Percentiles rank a stretch among this genome's conserved stretches.
Conservation (phyloP, 2,888 invertebrate genomes). For the Trachelus iudaicus region DNA sequence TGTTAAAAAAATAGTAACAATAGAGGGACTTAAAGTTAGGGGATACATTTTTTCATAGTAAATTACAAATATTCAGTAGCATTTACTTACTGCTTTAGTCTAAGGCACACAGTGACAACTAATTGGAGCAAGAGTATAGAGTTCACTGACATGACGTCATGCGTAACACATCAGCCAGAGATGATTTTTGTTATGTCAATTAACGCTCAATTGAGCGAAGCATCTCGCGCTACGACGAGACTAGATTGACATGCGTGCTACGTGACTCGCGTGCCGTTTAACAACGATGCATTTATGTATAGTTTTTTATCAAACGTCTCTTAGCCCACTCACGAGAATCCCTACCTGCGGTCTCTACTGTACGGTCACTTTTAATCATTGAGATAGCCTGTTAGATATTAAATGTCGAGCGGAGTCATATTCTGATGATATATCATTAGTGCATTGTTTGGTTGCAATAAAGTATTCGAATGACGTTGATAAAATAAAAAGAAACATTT, state of each 20-base stretch:
- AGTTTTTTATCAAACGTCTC: neutral
- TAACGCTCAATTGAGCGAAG: conserved; percentile 53
- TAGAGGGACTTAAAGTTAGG: no score
- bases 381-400: neutral
- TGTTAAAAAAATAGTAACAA: neutral
- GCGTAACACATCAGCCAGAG: conserved; percentile 3
- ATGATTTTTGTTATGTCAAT: conserved; percentile 55
- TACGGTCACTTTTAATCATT: neutral
- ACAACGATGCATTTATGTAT: conserved; percentile 8
- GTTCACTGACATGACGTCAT: conserved; percentile 31
- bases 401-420: neutral
- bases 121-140: conserved; percentile 23
- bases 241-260: conserved; percentile 25
- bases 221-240: conserved; percentile 18
- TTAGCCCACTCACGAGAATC: neutral
- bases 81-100: neutral
- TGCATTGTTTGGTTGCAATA: neutral
- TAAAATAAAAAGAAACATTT: neutral
- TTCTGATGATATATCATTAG: neutral
- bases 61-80: neutral
- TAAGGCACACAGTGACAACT: neutral
- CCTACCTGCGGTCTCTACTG: neutral
- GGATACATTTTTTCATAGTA: neutral
- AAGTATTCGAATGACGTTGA: neutral
- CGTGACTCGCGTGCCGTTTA: conserved; percentile 28